Evolutionary conservation across 2,113 vertebrate genomes (phyloP), one percentile per base, ranked within the genome.

Genomic region (Menidia beryllina): DNA sequence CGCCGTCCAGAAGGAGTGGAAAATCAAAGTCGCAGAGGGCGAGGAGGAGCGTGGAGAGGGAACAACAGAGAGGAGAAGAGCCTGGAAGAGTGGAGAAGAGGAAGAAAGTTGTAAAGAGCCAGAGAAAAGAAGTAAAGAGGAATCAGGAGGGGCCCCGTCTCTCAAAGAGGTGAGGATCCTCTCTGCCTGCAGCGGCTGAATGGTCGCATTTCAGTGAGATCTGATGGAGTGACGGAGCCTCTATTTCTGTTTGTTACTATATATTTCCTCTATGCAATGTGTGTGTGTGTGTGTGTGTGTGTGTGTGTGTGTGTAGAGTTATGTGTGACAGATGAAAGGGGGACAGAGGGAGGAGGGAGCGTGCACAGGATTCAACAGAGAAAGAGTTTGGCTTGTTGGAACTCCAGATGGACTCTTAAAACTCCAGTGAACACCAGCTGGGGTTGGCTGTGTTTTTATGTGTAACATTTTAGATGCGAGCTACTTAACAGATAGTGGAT

Each of bases 251-350:
- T 71, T 70, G 57, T 85, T 83, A 43, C 83, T 88, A 77, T 90
- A 85, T 89, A 85, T 89, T 85, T 84, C 84, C 69, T 78, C 79
- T 59, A 48, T 79, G 88, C 84, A 63, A 55, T 54, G 78, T 26
- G 75, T 64, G 90, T 48, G 43, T 65, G 75, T 30, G n/a, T n/a
- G n/a, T 54, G 78, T 26, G 75, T 64, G 90, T 54, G 78, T 26
- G 75, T 64, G 90, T 54, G 78, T 26, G 75, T 64, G 90, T 48
- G 43, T 65, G 75, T 30, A 50, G 86, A 87, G 88, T 75, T 82
- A 78, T 39, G 86, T 88, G 81, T 85, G 90, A 81, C 89, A 89
- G 86, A 84, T 83, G 85, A 87, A 89, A 88, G 48, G 69, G 79
- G 75, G 79, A 72, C 86, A 83, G 89, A 64, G 83, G 86, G 84